phyloP scores from a whole-genome alignment of 2,113 vertebrate species.

The Oreocharis arfaki region DNA sequence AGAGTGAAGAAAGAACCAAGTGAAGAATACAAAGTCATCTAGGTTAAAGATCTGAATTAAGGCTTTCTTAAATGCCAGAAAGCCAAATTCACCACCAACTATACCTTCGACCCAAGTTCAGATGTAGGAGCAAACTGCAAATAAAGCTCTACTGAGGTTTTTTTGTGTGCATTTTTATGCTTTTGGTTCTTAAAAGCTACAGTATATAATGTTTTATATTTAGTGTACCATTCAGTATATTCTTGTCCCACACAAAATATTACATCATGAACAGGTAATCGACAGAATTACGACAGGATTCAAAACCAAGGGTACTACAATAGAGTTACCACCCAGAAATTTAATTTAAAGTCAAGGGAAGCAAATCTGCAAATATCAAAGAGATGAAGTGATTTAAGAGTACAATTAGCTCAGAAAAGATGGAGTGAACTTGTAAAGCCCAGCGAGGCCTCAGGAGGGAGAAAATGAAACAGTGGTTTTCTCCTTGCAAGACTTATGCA shows the following conservation, averaged over 20 bases:
- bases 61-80: background rate
- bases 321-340: background rate
- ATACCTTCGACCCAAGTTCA: background rate
- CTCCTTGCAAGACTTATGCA: background rate
- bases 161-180: background rate
- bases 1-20: background rate
- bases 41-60: background rate
- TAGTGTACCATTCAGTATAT: background rate
- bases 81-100: background rate
- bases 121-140: background rate
- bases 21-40: background rate
- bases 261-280: background rate
- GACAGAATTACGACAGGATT: background rate
- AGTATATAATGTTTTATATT: background rate
- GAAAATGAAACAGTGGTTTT: background rate
- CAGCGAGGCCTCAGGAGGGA: background rate
- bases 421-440: background rate
- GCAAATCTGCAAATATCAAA: background rate
- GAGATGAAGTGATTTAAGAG: background rate
- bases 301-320: background rate
- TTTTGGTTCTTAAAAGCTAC: background rate
- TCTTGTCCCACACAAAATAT: background rate
- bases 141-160: background rate
- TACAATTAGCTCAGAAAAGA: background rate
- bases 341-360: background rate